Evolutionary conservation across 2,888 invertebrate genomes (phyloP).

Genomic region (Brachyptera putata): DNA sequence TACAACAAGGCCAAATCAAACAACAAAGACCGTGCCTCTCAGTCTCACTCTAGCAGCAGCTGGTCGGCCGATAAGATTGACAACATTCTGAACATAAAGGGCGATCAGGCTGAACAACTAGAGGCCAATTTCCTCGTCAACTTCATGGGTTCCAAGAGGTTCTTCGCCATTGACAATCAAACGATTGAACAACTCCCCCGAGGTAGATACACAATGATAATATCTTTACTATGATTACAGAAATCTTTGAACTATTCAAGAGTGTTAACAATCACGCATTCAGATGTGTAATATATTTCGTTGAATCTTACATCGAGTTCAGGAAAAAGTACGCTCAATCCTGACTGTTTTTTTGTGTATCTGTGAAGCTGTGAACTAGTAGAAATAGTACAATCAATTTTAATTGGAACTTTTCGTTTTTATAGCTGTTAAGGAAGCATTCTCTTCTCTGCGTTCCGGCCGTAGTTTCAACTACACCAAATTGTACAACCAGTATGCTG

Average conservation of each 20-base stretch:
- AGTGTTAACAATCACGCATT: too few relatives aligned
- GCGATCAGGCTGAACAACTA: constrained; percentile 50
- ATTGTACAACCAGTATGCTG: constrained; percentile 53
- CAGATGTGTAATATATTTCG: too few relatives aligned
- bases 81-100: constrained; percentile 54
- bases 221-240: too few relatives aligned
- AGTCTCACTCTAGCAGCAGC: constrained; percentile 31
- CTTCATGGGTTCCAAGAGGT: constrained; percentile 47
- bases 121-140: constrained; percentile 53
- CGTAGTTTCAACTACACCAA: constrained; percentile 56
- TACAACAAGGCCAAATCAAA: background rate
- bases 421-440: constrained; percentile 44
- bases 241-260: too few relatives aligned
- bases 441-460: constrained; percentile 47
- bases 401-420: constrained; percentile 19
- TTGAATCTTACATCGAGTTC: too few relatives aligned
- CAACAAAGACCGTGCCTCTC: background rate
- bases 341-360: too few relatives aligned
- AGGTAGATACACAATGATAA: constrained; percentile 40
- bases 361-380: too few relatives aligned
- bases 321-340: too few relatives aligned
- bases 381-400: background rate
- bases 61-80: constrained; percentile 55
- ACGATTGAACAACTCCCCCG: constrained; percentile 51
- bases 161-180: constrained; percentile 52